These are phyloP conservation scores for Colostygia pectinataria DNA, from an alignment of 2,888 invertebrate genomes.

Conservation along the genomic window DNA sequence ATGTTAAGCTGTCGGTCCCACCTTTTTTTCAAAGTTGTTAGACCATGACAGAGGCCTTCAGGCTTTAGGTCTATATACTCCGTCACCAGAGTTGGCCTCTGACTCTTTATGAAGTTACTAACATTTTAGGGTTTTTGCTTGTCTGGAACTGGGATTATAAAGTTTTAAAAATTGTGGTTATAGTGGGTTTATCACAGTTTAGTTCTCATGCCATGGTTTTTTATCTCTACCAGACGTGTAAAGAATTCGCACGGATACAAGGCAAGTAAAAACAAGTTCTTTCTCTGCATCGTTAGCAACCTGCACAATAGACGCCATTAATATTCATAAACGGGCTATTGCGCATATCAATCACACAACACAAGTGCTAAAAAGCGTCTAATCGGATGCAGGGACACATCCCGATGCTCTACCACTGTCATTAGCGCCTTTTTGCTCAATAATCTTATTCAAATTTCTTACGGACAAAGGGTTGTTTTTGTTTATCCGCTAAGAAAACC, in stretches of 20 bases:
- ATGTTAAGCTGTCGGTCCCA: too few species aligned
- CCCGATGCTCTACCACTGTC: slow-evolving; percentile 68
- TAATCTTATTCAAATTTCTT: slow-evolving; percentile 65
- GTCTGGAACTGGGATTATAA: neutral
- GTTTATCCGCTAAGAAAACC: slow-evolving; percentile 69
- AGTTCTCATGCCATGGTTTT: slow-evolving; percentile 20
- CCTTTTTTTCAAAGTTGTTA: too few species aligned
- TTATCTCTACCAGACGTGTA: slow-evolving; percentile 21
- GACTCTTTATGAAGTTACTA: too few species aligned
- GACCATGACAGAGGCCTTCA: too few species aligned
- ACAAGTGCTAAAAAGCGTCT: slow-evolving; percentile 70
- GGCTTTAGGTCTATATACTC: too few species aligned
- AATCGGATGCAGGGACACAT: slow-evolving; percentile 75
- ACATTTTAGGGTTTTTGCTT: neutral
- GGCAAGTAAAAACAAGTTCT: slow-evolving; percentile 41
- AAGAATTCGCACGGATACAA: slow-evolving; percentile 69
- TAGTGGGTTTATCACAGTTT: slow-evolving; percentile 1
- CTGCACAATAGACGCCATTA: slow-evolving; percentile 64
- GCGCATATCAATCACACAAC: slow-evolving; percentile 80
- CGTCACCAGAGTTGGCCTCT: too few species aligned
- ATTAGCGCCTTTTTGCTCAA: slow-evolving; percentile 69
- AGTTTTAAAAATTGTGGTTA: neutral
- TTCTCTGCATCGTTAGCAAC: slow-evolving; percentile 52
- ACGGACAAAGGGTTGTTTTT: slow-evolving; percentile 71
- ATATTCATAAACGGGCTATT: slow-evolving; percentile 75